These are phyloP conservation scores for Ormyrus pomaceus DNA, from an alignment of 2,888 invertebrate genomes.

Conservation along the genomic window DNA sequence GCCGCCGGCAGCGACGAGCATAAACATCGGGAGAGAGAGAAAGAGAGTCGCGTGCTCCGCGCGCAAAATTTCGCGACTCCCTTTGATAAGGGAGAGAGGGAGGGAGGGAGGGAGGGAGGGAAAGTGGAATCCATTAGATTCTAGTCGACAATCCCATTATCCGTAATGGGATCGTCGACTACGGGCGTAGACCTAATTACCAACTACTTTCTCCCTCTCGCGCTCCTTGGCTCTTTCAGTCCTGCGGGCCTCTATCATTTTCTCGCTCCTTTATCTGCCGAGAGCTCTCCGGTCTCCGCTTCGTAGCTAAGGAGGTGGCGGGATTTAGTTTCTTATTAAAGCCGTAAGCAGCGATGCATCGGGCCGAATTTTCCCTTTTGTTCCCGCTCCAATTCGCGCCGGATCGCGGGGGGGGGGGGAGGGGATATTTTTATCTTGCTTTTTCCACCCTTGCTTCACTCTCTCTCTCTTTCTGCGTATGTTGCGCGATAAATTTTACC, in stretches of 20 bases:
- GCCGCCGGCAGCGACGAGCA: too few relatives aligned
- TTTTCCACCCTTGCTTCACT: too few relatives aligned
- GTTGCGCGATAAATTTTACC: constrained; percentile 13
- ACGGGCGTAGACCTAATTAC: constrained; percentile 50
- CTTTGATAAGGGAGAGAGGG: background rate
- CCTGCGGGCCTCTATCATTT: background rate
- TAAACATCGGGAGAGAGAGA: background rate
- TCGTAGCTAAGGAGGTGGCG: too few relatives aligned
- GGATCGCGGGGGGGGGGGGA: too few relatives aligned
- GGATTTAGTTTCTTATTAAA: constrained; percentile 5
- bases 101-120: constrained; percentile 10
- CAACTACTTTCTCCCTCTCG: constrained; percentile 16
- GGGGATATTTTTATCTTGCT: too few relatives aligned
- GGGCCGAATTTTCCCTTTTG: background rate
- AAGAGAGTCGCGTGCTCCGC: background rate
- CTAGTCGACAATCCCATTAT: constrained; percentile 58
- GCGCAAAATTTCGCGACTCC: constrained; percentile 21
- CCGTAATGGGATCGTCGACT: constrained; percentile 57
- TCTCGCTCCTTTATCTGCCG: background rate
- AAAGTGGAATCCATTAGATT: constrained; percentile 56
- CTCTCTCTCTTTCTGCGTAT: too few relatives aligned
- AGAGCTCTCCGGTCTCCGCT: background rate
- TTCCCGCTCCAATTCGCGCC: too few relatives aligned
- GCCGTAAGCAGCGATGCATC: constrained; percentile 6
- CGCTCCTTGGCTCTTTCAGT: background rate